These are phyloP conservation scores for Cinclus mexicanus DNA, from an alignment of 2,113 vertebrate genomes.

Conservation along the genomic window DNA sequence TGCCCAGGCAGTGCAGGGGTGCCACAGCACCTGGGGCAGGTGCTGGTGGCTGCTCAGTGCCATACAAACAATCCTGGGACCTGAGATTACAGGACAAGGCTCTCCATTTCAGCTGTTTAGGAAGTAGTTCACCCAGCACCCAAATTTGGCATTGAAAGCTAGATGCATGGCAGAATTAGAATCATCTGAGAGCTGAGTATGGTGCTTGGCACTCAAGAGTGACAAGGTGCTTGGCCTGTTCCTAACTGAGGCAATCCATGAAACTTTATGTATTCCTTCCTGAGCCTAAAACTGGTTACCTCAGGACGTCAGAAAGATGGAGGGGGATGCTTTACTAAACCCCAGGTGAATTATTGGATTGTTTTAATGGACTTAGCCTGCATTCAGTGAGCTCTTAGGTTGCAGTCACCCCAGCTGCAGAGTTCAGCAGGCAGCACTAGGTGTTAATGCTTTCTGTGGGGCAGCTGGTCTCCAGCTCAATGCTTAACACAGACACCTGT, in stretches of 20 bases:
- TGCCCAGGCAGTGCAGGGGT: neutral
- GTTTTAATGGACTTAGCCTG: neutral
- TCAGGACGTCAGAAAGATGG: neutral
- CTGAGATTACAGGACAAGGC: neutral
- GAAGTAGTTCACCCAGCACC: neutral
- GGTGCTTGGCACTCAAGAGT: neutral
- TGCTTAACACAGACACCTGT: neutral
- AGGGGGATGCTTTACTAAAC: neutral
- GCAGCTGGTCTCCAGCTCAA: neutral
- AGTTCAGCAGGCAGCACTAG: neutral
- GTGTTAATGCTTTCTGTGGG: neutral
- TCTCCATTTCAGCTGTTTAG: neutral
- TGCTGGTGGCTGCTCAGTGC: neutral
- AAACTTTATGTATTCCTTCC: neutral
- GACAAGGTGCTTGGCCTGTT: neutral
- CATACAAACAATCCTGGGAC: neutral
- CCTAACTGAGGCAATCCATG: neutral
- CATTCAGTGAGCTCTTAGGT: neutral
- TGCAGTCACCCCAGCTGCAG: neutral
- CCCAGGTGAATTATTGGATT: neutral
- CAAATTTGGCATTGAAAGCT: neutral
- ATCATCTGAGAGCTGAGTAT: neutral
- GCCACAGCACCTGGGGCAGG: fast-evolving
- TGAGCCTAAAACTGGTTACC: neutral
- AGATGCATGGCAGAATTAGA: neutral